Percentiles rank a stretch among this genome's conserved stretches.
Conservation (phyloP, 2,113 vertebrate species). For the Chinchilla lanigera region DNA sequence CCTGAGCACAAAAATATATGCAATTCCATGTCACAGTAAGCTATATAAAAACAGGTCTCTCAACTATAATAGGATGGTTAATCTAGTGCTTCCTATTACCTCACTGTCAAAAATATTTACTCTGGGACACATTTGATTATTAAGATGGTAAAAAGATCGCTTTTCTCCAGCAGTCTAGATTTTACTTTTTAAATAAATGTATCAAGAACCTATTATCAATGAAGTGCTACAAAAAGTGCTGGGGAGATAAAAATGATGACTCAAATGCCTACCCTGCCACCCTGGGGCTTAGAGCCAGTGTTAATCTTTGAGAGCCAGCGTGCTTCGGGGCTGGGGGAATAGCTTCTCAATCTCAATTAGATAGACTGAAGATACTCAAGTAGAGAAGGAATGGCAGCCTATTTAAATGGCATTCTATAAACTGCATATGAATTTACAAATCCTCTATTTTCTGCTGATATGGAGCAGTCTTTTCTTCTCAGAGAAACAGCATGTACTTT, state of each 20-base stretch:
- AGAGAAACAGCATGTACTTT: not conserved
- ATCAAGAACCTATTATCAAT: not conserved
- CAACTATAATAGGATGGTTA: not conserved
- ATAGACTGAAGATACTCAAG: not conserved
- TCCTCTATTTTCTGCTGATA: not conserved
- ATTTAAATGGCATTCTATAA: not conserved
- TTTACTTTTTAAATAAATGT: constrained; percentile 34
- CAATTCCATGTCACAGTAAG: not conserved
- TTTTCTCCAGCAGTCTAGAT: not conserved
- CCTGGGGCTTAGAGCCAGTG: not conserved
- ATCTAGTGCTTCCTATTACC: not conserved
- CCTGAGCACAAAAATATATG: not conserved
- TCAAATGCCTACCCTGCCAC: not conserved
- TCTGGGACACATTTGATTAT: not conserved
- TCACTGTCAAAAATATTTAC: not conserved
- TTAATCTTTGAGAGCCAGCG: not conserved
- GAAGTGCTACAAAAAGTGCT: not conserved
- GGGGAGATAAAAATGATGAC: constrained; percentile 27
- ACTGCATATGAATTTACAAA: not conserved
- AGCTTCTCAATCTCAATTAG: constrained; percentile 24
- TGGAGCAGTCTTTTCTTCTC: not conserved
- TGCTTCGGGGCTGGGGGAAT: not conserved
- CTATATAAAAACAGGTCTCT: not conserved
- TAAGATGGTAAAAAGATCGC: not conserved
- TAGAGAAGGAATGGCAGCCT: not conserved